Conservation (phyloP, 1,140 invertebrate species). For the Tetragonula clypearis region DNA sequence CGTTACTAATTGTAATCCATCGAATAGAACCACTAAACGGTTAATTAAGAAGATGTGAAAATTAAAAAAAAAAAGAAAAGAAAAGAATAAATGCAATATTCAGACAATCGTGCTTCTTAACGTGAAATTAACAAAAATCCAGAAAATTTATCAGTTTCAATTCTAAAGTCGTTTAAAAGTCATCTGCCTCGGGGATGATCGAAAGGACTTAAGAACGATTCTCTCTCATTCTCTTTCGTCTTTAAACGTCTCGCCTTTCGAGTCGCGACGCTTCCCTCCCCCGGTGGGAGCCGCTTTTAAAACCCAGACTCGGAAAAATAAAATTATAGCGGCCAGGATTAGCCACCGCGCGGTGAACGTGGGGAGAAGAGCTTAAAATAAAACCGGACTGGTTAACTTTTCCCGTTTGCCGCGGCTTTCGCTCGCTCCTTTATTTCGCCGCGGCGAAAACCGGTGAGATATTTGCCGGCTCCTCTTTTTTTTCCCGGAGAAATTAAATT, state of each 20-base stretch:
- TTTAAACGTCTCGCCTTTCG: no score
- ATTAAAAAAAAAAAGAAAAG: no score
- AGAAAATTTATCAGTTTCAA: no score
- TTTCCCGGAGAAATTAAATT: conserved; percentile 16
- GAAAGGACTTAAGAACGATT: no score
- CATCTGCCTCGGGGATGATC: no score
- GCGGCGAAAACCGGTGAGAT: background rate
- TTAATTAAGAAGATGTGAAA: no score
- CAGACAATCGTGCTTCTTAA: no score
- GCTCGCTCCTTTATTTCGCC: background rate
- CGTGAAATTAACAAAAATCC: no score
- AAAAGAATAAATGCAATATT: no score
- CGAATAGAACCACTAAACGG: no score
- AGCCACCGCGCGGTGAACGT: background rate
- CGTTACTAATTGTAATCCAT: no score
- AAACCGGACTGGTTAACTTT: conserved; percentile 24
- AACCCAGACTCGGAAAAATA: background rate
- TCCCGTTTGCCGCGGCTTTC: conserved; percentile 2
- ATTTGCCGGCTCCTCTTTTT: background rate
- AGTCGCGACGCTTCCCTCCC: background rate
- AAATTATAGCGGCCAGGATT: conserved; percentile 26
- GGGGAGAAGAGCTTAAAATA: background rate
- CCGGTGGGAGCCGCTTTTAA: background rate
- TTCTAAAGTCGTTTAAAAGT: no score
- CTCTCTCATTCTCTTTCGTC: background rate